These are phyloP conservation scores for Drosophila equinoxialis DNA, from an alignment of 1,140 invertebrate species.

Conservation along the genomic window DNA sequence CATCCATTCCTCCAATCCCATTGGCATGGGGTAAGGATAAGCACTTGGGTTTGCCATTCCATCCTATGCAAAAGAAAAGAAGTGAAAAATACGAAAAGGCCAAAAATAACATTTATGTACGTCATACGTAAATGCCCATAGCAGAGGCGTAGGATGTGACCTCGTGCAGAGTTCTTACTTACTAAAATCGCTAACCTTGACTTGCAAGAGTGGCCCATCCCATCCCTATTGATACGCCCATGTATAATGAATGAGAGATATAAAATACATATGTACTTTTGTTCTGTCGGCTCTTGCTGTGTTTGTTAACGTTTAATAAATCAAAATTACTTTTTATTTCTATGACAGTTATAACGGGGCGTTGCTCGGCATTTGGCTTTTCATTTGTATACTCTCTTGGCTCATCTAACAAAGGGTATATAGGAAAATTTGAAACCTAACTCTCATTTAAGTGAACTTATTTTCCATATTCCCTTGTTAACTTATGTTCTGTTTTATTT, in stretches of 20 bases:
- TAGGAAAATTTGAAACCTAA: background rate
- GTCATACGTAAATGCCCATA: background rate
- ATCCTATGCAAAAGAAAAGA: slow-evolving; percentile 30
- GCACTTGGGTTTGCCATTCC: slow-evolving; percentile 48
- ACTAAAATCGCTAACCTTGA: no score
- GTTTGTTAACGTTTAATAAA: slow-evolving; percentile 71
- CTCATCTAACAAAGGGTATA: background rate
- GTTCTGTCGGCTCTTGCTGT: slow-evolving; percentile 13
- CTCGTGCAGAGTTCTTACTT: no score
- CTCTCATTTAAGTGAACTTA: no score
- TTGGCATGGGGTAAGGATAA: slow-evolving; percentile 58
- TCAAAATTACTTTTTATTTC: slow-evolving; percentile 72
- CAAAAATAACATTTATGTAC: slow-evolving; percentile 2
- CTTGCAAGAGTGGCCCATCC: no score
- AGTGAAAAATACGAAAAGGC: slow-evolving; percentile 28
- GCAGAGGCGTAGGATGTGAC: background rate
- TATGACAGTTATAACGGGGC: slow-evolving; percentile 63
- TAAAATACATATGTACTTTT: slow-evolving; percentile 1
- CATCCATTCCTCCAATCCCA: background rate
- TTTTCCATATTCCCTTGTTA: no score
- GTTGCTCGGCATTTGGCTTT: slow-evolving; percentile 64
- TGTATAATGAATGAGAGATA: background rate
- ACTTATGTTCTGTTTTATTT: no score
- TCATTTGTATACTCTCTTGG: slow-evolving; percentile 26
- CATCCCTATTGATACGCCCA: background rate